A percentile compares a stretch with the other conserved stretches of the same genome.
Conservation (phyloP, 2,888 invertebrate genomes). For the Hemicrepidius hirtus region DNA sequence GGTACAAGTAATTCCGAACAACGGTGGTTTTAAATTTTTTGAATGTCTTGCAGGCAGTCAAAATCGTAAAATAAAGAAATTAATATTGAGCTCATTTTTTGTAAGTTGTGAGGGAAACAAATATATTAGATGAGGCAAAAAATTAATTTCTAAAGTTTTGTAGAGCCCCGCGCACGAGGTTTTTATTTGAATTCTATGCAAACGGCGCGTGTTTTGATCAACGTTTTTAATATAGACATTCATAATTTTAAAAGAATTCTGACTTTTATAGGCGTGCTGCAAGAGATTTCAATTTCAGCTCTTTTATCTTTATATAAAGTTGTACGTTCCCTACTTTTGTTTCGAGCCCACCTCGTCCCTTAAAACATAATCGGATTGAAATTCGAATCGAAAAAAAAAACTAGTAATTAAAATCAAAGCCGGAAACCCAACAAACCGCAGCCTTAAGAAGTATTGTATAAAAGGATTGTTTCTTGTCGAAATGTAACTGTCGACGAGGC, state of each 20-base stretch:
- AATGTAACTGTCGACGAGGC: constrained; percentile 30
- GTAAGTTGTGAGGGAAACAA: constrained; percentile 47
- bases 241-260: constrained; percentile 58
- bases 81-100: constrained; percentile 40
- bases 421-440: constrained; percentile 37
- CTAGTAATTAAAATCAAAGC: constrained; percentile 39
- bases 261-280: constrained; percentile 53
- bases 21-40: background rate
- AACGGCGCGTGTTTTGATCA: constrained; percentile 55
- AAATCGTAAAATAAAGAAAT: constrained; percentile 23
- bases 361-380: constrained; percentile 46
- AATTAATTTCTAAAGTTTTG: constrained; percentile 52
- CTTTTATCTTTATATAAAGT: constrained; percentile 33
- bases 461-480: constrained; percentile 41
- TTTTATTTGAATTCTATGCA: constrained; percentile 55
- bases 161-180: constrained; percentile 45
- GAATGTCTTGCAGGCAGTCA: background rate
- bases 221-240: constrained; percentile 58
- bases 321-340: constrained; percentile 35
- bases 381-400: constrained; percentile 28
- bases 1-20: constrained; percentile 4
- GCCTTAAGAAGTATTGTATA: constrained; percentile 28
- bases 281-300: constrained; percentile 49
- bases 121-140: constrained; percentile 44
- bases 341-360: constrained; percentile 19